A percentile compares a stretch with the other conserved stretches of the same genome.
These are phyloP conservation scores for Dunckerocampus dactyliophorus DNA, from an alignment of 2,113 vertebrate species.

Conservation along the genomic window DNA sequence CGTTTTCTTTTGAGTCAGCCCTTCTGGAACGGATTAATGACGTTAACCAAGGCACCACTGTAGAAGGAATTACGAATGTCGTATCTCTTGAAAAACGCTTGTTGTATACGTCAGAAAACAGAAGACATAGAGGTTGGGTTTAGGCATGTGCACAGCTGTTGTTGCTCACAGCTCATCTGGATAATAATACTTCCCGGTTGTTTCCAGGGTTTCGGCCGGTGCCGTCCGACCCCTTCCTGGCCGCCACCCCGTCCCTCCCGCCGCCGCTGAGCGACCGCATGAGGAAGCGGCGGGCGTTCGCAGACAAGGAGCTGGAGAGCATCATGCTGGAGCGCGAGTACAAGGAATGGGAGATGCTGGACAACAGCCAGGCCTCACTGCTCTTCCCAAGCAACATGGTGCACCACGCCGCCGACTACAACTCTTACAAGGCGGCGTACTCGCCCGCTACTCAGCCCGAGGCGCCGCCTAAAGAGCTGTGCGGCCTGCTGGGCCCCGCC, in stretches of 20 bases:
- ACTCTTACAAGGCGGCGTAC: slow-evolving; percentile 83
- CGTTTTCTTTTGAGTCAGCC: no score
- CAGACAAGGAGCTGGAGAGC: slow-evolving; percentile 96
- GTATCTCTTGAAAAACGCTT: no score
- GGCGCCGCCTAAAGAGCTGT: slow-evolving; percentile 81
- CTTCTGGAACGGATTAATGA: no score
- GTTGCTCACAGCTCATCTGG: no score
- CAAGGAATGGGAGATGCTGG: slow-evolving; percentile 92
- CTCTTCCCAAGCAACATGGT: slow-evolving; percentile 81
- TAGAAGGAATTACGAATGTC: no score
- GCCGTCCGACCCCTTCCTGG: slow-evolving; percentile 82
- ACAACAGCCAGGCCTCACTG: slow-evolving; percentile 79
- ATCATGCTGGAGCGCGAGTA: slow-evolving; percentile 98
- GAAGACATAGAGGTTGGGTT: no score
- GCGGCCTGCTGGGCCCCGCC: slow-evolving; percentile 76
- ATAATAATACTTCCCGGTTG: not conserved
- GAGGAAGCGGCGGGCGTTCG: slow-evolving; percentile 96
- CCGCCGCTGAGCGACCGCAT: slow-evolving; percentile 95
- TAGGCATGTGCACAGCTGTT: no score
- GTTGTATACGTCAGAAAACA: no score
- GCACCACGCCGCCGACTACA: slow-evolving; percentile 84
- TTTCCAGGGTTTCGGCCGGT: slow-evolving; percentile 88
- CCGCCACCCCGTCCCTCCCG: slow-evolving; percentile 79
- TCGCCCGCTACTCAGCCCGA: slow-evolving; percentile 67
- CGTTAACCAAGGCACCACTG: no score